Evolutionary conservation across 2,888 invertebrate species (phyloP).

Genomic region (Ectemnius lituratus): DNA sequence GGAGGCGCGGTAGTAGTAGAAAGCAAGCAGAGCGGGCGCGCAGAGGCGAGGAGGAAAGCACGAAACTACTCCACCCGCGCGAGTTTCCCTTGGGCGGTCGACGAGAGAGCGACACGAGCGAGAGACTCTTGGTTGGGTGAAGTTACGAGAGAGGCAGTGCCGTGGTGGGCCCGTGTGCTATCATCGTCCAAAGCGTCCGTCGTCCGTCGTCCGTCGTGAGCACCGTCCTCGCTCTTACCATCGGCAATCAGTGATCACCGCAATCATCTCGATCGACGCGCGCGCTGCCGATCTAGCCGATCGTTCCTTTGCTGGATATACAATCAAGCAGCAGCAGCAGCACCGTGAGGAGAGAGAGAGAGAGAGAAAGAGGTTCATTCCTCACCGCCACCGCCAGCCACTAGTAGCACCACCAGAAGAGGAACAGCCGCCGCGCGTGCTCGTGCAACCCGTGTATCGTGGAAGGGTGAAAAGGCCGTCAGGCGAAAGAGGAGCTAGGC

Average conservation of each 20-base stretch:
- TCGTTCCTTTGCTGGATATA: not conserved
- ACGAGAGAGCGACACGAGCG: conserved; percentile 39
- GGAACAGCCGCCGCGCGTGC: conserved; percentile 2
- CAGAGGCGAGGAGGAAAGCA: conserved; percentile 57
- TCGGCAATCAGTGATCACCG: not conserved
- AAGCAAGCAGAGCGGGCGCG: conserved; percentile 44
- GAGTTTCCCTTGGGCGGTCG: conserved; percentile 55
- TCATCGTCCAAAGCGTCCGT: conserved; percentile 5
- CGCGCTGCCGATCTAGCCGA: not conserved
- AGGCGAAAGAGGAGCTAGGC: not conserved
- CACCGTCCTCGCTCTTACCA: conserved; percentile 2
- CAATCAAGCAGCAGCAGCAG: too few species aligned
- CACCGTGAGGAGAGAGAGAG: too few species aligned
- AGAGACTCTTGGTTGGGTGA: conserved; percentile 25
- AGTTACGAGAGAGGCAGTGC: conserved; percentile 24
- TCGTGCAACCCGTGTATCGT: conserved; percentile 26
- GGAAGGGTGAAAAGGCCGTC: conserved; percentile 19
- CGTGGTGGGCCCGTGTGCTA: conserved; percentile 11
- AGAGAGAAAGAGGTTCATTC: too few species aligned
- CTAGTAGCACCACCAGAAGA: not conserved
- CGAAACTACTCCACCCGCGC: conserved; percentile 61
- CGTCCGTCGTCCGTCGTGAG: not conserved
- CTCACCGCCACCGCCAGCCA: too few species aligned
- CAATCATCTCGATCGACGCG: conserved; percentile 1
- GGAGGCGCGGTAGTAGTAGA: conserved; percentile 51